Percentiles rank a stretch among this genome's conserved stretches.
Conservation (phyloP, 2,888 invertebrate genomes). For the Sphaeridia pumilis region DNA sequence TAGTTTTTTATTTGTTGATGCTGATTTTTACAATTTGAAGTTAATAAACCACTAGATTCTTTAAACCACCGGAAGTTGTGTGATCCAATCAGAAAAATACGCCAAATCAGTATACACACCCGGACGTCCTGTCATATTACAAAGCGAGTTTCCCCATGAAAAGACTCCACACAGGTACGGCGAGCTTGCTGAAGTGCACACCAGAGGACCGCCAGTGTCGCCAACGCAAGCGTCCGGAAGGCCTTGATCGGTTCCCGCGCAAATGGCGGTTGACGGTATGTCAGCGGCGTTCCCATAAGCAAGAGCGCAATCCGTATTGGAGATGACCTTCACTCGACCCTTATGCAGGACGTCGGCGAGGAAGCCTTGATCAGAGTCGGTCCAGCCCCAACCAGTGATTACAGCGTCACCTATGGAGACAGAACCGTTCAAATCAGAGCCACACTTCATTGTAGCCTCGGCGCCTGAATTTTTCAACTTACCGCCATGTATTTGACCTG, state of each 20-base stretch:
- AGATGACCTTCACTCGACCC: neutral
- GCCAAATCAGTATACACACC: slow-evolving; percentile 2
- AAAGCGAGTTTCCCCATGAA: neutral
- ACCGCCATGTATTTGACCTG: too few species aligned
- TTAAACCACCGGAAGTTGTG: neutral
- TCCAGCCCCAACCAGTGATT: neutral
- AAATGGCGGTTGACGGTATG: neutral
- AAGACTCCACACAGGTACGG: slow-evolving; percentile 1
- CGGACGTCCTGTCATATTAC: neutral
- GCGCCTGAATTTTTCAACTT: neutral
- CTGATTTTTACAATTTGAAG: too few species aligned
- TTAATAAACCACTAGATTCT: too few species aligned
- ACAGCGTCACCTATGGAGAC: neutral
- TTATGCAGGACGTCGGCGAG: slow-evolving; percentile 1
- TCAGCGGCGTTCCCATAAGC: neutral
- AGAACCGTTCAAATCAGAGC: too few species aligned
- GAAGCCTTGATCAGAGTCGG: neutral
- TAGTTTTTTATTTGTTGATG: too few species aligned
- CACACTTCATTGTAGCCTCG: too few species aligned
- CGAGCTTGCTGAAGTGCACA: neutral
- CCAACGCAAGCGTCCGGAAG: neutral
- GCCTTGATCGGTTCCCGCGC: neutral
- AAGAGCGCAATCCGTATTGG: neutral
- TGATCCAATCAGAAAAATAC: slow-evolving; percentile 5
- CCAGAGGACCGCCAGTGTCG: slow-evolving; percentile 2